phyloP scores from a whole-genome alignment of 2,888 invertebrate genomes.

The Myopa testacea region DNA sequence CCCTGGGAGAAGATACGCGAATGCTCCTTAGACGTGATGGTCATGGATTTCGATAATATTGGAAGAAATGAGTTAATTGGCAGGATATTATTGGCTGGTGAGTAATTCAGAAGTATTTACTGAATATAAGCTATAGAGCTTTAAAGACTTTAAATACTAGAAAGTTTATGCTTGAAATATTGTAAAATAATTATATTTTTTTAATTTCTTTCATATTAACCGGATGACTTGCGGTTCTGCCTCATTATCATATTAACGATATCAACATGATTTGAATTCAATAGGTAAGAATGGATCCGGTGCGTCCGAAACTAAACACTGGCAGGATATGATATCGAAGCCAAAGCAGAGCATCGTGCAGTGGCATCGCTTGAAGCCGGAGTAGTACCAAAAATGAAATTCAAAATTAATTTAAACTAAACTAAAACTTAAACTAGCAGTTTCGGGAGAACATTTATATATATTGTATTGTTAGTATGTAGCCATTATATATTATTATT shows the following conservation, averaged over 20 bases:
- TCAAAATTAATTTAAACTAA: too few species aligned
- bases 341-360: slow-evolving; percentile 95
- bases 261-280: slow-evolving; percentile 5
- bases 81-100: slow-evolving; percentile 91
- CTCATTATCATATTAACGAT: too few species aligned
- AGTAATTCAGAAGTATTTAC: slow-evolving; percentile 52
- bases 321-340: slow-evolving; percentile 99
- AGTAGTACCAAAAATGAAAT: slow-evolving; percentile 70
- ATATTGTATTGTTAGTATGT: too few species aligned
- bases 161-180: too few species aligned
- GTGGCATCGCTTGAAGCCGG: slow-evolving; percentile 96
- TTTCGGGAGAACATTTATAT: too few species aligned
- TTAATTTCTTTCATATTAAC: too few species aligned
- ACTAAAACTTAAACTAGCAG: too few species aligned
- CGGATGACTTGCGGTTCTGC: too few species aligned
- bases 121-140: too few species aligned
- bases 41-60: slow-evolving; percentile 98
- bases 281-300: slow-evolving; percentile 93
- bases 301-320: slow-evolving; percentile 95
- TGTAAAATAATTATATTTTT: too few species aligned
- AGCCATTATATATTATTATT: too few species aligned
- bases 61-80: slow-evolving; percentile 93
- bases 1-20: slow-evolving; percentile 97
- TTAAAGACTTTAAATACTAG: too few species aligned
- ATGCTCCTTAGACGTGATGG: slow-evolving; percentile 92